These are phyloP conservation scores for Urechis unicinctus DNA, from an alignment of 2,888 invertebrate species.

Conservation along the genomic window DNA sequence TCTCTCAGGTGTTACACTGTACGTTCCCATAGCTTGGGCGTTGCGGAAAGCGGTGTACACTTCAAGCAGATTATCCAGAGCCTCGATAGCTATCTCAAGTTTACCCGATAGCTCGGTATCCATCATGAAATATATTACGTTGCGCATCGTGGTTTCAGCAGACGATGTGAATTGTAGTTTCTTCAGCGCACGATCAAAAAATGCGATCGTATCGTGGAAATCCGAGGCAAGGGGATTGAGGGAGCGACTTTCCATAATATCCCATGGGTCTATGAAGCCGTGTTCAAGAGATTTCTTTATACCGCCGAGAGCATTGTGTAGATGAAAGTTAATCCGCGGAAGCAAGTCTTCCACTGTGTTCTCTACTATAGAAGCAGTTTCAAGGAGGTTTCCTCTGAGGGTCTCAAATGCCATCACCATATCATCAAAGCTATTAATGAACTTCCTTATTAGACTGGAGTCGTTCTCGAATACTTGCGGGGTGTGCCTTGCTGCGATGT, in stretches of 20 bases:
- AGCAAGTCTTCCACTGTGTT: background rate
- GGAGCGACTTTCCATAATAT: conserved; percentile 1
- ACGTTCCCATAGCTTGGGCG: conserved; percentile 2
- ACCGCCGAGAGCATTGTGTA: conserved; percentile 6
- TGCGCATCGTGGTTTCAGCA: conserved; percentile 8
- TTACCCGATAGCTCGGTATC: conserved; percentile 10
- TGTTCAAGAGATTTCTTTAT: background rate
- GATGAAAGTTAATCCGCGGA: conserved; percentile 10
- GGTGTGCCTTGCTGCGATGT: background rate
- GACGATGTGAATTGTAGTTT: conserved; percentile 8
- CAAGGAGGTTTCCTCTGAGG: background rate
- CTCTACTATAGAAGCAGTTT: background rate
- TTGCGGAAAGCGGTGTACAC: conserved; percentile 14
- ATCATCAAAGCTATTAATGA: background rate
- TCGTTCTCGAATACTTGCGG: background rate
- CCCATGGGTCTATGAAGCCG: conserved; percentile 10
- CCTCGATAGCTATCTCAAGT: conserved; percentile 13
- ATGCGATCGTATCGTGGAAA: conserved; percentile 4
- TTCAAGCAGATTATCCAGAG: conserved; percentile 14
- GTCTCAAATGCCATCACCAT: background rate
- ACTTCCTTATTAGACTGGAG: background rate
- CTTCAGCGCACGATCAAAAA: conserved; percentile 9
- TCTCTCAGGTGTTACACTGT: conserved; percentile 13
- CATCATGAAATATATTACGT: conserved; percentile 10
- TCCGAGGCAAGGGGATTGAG: conserved; percentile 4